phyloP scores from a whole-genome alignment of 2,797 vertebrate genomes.

The Numenius phaeopus region DNA sequence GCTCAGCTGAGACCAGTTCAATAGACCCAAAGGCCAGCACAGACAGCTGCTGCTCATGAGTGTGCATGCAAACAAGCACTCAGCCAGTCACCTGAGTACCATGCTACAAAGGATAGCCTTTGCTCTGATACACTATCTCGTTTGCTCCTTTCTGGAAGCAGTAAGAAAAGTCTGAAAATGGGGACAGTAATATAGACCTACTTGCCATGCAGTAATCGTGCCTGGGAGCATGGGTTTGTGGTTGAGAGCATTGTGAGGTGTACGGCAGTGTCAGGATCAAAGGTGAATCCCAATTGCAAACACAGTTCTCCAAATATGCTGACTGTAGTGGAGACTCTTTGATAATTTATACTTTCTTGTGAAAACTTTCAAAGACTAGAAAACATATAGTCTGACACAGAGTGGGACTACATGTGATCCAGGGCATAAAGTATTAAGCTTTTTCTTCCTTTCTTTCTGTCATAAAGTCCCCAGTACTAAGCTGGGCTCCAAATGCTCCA shows the following conservation, averaged over 20 bases:
- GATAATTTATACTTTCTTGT: background rate
- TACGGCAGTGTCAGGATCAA: background rate
- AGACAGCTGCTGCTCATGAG: accelerated
- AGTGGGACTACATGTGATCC: background rate
- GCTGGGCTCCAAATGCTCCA: background rate
- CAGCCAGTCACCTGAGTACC: accelerated
- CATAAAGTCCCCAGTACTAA: background rate
- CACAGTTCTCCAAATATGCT: background rate
- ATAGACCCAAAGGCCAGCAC: accelerated
- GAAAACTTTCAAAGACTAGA: background rate
- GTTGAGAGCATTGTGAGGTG: no score
- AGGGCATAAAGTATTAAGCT: background rate
- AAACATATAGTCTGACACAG: background rate
- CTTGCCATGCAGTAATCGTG: background rate
- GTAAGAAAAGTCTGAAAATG: background rate
- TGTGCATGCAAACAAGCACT: background rate
- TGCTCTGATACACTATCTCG: accelerated
- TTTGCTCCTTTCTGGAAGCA: background rate
- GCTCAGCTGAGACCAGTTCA: background rate
- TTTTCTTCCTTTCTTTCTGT: background rate
- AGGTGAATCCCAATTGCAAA: background rate
- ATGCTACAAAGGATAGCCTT: background rate
- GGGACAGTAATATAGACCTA: background rate
- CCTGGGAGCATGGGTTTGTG: background rate
- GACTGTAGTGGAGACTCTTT: background rate